Evolutionary conservation across 2,113 vertebrate species (phyloP).

Genomic region (Daboia siamensis): DNA sequence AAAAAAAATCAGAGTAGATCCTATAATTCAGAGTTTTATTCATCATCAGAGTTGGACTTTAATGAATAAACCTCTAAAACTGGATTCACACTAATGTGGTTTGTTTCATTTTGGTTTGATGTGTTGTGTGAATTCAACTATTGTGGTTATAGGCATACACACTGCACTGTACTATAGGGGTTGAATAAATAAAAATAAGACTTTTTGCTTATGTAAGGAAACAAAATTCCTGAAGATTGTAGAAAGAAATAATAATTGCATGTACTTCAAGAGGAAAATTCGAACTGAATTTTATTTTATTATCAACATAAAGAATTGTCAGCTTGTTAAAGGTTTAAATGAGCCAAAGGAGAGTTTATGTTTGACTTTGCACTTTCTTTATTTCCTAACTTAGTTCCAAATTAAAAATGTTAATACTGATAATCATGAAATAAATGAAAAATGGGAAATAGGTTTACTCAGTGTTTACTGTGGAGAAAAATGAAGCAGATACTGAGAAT

Average conservation of each 20-base stretch:
- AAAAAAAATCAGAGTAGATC: background rate
- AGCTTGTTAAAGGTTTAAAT: background rate
- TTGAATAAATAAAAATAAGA: background rate
- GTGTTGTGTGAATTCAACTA: background rate
- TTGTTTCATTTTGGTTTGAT: background rate
- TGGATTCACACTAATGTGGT: background rate
- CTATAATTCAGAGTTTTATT: background rate
- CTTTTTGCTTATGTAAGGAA: background rate
- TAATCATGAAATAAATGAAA: background rate
- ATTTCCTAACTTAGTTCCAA: background rate
- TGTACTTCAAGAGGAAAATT: background rate
- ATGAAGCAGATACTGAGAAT: background rate
- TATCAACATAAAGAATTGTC: background rate
- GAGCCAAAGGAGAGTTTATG: background rate
- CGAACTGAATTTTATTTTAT: background rate
- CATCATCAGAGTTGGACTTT: background rate
- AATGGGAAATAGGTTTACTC: background rate
- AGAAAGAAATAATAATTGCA: background rate
- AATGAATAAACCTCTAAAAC: background rate
- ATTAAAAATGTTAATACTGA: background rate
- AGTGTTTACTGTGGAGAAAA: background rate
- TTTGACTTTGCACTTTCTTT: background rate
- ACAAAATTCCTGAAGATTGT: background rate
- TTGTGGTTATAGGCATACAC: background rate
- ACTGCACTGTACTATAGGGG: background rate